Percentiles rank a stretch among this genome's conserved stretches.
phyloP scores from a whole-genome alignment of 2,113 vertebrate genomes.

The Myrmecobius fasciatus region DNA sequence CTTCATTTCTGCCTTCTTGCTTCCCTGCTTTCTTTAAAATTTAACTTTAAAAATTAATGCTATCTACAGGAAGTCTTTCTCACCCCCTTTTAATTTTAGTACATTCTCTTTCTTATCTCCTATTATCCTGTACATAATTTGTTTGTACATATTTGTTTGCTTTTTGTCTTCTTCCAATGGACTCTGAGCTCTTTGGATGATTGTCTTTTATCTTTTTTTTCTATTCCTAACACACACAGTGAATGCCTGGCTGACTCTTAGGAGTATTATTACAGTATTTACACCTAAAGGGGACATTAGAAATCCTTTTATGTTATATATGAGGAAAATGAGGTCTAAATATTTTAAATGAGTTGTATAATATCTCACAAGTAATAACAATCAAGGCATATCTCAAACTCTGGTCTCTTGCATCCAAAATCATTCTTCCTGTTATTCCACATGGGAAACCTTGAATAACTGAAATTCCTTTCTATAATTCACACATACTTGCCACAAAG shows the following conservation, averaged over 20 bases:
- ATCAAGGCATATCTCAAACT: not conserved
- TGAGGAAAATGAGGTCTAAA: not conserved
- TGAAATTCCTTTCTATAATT: not conserved
- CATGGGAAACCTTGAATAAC: not conserved
- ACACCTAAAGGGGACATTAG: not conserved
- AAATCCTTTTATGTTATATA: not conserved
- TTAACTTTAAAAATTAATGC: too few relatives aligned
- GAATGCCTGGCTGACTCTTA: not conserved
- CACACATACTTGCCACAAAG: not conserved
- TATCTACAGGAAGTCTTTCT: too few relatives aligned
- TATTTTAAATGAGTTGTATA: not conserved
- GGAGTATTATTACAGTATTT: not conserved
- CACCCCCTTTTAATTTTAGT: not conserved
- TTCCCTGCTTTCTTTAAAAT: not conserved
- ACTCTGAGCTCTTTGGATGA: not conserved
- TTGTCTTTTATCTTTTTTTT: not conserved
- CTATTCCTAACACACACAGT: not conserved
- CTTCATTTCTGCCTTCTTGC: not conserved
- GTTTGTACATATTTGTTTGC: not conserved
- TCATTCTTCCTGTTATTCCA: not conserved
- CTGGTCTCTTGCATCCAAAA: not conserved
- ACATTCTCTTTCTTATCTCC: not conserved
- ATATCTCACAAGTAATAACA: not conserved
- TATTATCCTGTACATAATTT: not conserved
- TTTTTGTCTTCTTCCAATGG: not conserved